Evolutionary conservation across 2,797 vertebrate species (phyloP), one percentile per base, ranked within the genome.

Genomic region (Hoplostethus mediterraneus): DNA sequence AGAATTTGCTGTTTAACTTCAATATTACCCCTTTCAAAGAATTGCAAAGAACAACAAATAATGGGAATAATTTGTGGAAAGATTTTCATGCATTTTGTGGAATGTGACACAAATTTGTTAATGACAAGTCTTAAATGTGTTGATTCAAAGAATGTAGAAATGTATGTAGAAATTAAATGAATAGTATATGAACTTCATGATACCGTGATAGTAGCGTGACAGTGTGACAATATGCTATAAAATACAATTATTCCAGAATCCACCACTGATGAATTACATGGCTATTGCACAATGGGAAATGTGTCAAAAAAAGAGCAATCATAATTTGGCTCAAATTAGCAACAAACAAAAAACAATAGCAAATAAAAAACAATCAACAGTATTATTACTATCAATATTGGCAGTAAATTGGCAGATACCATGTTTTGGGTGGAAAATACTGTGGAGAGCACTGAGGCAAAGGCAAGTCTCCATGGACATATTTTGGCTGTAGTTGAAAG

Each of bases 401-500:
- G 55, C 53, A 57, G 45, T 59, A 33, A 74, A 80, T 66, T 63
- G 52, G 48, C 72, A 67, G 53, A 66, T 21, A 81, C 76, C 59
- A 71, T 76, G 77, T 75, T 87, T 77, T 63, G 74, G 75, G 67
- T 72, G 74, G 67, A 81, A 87, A 79, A 71, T 45, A 48, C 30
- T 61, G 60, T 1, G 44, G 28, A 49, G 56, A 77, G 66, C 17
- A 59, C 42, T 49, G 65, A 85, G 21, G 65, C 71, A 78, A 81
- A 77, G 65, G 76, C 61, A 75, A 83, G 53, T 57, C 78, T 87
- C 84, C 14, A 3, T 57, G 68, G 80, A 89, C 78, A 67, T 62
- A 57, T 63, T 82, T 87, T 93, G 93, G 91, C 89, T 56, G 25
- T 0, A 75, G 82, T 89, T 91, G 71, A 93, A 93, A 92, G 91